Evolutionary conservation across 2,797 vertebrate genomes (phyloP), one percentile per base, ranked within the genome.

Genomic region (Anomalospiza imberbis): DNA sequence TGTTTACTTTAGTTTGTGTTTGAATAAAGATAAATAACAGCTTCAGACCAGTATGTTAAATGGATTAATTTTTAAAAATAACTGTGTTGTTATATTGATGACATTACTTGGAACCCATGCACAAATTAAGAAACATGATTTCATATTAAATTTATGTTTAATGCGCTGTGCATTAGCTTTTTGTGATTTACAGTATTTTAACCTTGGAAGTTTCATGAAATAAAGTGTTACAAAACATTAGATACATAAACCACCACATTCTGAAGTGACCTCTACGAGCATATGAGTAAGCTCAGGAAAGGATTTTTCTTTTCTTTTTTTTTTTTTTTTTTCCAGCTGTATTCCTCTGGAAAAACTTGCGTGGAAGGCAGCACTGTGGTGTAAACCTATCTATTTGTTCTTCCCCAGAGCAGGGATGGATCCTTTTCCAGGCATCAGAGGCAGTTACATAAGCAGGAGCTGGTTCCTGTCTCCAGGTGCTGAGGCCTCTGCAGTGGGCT

Each of bases 281-380:
- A 1, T 63, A 48, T 54, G 66, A 89, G 47, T 80, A 67, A 88
- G 67, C 36, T 73, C 67, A 84, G 87, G 75, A 61, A 73, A 73
- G 61, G 48, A 45, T 84, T 92, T 88, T 77, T 26, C 36, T 34
- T 34, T 34, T n/a, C n/a, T 25, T 9, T 26, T 36, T 57, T 47
- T 47, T 72, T 29, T 4, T 62, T 47, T 70, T 73, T 34, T 7
- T 54, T 2, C 57, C 63, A 50, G 3, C 62, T 24, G 15, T 82
- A 21, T 93, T 89, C 24, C 44, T 82, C 74, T 93, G 77, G 89
- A 94, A 94, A 81, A 78, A 54, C 58, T 86, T 88, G 62, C 24
- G 11, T 28, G 58, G 91, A 88, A 78, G 72, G 72, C 87, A 91
- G 83, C 21, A 7, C 13, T 79, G 88, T 2, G 0, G 70, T 85